Conservation (phyloP, 2,797 vertebrate genomes). For the Gorsachius magnificus region DNA sequence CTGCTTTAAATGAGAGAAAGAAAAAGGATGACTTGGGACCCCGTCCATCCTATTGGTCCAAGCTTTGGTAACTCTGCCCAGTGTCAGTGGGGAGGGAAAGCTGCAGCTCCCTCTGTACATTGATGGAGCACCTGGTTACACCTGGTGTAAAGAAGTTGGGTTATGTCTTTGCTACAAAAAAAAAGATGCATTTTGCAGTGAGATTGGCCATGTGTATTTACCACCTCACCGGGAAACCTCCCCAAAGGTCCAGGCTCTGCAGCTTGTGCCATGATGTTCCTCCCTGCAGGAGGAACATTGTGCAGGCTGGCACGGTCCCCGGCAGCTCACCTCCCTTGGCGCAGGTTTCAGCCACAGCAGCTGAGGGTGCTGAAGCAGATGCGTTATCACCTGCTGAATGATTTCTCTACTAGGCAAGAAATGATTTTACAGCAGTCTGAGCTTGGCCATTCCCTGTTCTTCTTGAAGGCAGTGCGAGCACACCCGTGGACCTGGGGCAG, state of each 20-base stretch:
- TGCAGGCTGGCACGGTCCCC: not conserved
- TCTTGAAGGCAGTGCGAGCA: not conserved
- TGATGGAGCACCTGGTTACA: not conserved
- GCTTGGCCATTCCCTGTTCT: not conserved
- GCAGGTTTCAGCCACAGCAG: not conserved
- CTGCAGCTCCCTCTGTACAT: not conserved
- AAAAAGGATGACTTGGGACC: not conserved
- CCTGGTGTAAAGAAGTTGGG: not conserved
- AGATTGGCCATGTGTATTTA: not conserved
- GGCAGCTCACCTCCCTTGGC: not conserved
- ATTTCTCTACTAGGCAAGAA: not conserved
- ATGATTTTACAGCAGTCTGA: not conserved
- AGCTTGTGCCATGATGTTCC: accelerated
- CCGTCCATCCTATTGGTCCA: not conserved
- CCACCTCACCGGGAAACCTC: not conserved
- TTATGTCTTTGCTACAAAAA: not conserved
- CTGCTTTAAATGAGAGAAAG: not conserved
- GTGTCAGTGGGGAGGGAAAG: not conserved
- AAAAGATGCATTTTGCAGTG: not conserved
- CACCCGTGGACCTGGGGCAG: not conserved
- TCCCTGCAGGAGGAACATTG: accelerated
- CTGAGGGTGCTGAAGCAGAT: not conserved
- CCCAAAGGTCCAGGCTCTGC: not conserved
- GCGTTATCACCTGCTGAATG: not conserved
- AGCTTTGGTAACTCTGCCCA: not conserved